Evolutionary conservation across 2,888 invertebrate genomes (phyloP).

Genomic region (Acanthosepion esculentum): DNA sequence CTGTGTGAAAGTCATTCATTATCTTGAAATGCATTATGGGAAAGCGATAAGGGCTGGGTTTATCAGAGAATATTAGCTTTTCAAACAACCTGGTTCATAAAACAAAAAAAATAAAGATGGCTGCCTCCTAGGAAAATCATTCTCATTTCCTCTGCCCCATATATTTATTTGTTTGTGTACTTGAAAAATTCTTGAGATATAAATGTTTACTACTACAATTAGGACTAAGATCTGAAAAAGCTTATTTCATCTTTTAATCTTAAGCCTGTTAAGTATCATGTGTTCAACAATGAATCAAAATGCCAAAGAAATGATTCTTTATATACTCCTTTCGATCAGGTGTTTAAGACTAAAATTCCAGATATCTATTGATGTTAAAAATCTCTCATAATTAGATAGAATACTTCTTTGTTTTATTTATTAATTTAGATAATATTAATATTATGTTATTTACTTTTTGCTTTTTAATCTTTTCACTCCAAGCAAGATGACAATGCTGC

Average conservation of each 20-base stretch:
- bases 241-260: background rate
- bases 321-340: background rate
- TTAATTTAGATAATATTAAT: background rate
- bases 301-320: background rate
- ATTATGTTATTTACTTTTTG: too few relatives aligned
- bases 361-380: background rate
- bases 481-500: too few relatives aligned
- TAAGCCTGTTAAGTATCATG: background rate
- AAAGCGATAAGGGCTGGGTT: background rate
- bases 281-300: background rate
- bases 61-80: background rate
- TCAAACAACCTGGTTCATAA: background rate
- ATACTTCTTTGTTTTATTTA: background rate
- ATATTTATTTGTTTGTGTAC: background rate
- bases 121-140: background rate
- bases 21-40: slow-evolving; percentile 33
- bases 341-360: background rate
- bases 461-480: too few relatives aligned
- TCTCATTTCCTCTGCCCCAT: background rate
- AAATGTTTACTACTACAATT: background rate
- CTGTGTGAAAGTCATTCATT: background rate
- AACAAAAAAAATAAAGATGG: background rate
- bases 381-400: background rate
- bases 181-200: background rate
- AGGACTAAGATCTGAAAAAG: background rate